Percentiles rank a stretch among this genome's conserved stretches.
Conservation (phyloP, 2,888 invertebrate genomes). For the Dichetophora obliterata region DNA sequence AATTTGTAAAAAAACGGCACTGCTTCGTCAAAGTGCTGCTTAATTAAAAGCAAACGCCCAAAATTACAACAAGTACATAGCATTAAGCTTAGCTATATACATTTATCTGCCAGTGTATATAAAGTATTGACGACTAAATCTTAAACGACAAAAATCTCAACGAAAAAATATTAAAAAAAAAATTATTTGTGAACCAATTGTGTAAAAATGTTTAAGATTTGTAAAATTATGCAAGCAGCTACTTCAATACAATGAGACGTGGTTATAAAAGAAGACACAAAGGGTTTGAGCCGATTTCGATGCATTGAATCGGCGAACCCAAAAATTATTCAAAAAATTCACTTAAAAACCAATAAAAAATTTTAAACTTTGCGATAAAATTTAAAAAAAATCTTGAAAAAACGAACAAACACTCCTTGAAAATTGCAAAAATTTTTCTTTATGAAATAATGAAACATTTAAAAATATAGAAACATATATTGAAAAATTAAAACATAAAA, state of each 20-base stretch:
- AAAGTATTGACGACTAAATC: not conserved
- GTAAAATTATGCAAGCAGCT: conserved; percentile 23
- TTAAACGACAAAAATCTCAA: conserved; percentile 39
- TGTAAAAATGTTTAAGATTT: not conserved
- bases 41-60: conserved; percentile 25
- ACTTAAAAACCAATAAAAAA: conserved; percentile 19
- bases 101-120: not conserved
- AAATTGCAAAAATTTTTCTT: conserved; percentile 4
- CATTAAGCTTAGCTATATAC: not conserved
- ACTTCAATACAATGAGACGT: conserved; percentile 59
- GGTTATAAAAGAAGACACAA: conserved; percentile 66
- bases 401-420: not conserved
- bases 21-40: not conserved
- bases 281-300: conserved; percentile 58
- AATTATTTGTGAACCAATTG: not conserved
- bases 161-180: conserved; percentile 40
- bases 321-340: conserved; percentile 25
- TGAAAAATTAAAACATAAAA: conserved; percentile 16
- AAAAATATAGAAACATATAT: conserved; percentile 18
- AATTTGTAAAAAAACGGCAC: not conserved
- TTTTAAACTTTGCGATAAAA: not conserved
- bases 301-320: conserved; percentile 58
- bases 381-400: no score
- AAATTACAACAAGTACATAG: conserved; percentile 24
- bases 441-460: conserved; percentile 17